A percentile compares a stretch with the other conserved stretches of the same genome.
Conservation (phyloP, 2,113 vertebrate genomes). For the Laticauda laticaudata region DNA sequence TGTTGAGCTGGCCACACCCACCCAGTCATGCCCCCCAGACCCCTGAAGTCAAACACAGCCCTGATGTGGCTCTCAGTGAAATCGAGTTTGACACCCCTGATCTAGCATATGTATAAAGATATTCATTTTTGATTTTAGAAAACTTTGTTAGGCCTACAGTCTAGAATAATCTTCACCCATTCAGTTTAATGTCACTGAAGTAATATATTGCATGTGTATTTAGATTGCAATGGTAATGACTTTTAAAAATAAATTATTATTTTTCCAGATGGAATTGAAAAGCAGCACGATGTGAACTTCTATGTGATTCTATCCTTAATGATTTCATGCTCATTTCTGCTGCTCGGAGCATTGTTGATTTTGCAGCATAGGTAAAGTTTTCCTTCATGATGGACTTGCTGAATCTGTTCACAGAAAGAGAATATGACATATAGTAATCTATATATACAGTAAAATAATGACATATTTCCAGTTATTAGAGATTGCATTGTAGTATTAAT, state of each 20-base stretch:
- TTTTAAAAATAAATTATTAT: conserved; percentile 32
- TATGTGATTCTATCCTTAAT: conserved; percentile 79
- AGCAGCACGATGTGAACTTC: conserved; percentile 67
- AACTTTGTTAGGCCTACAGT: too few relatives aligned
- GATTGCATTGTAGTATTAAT: not conserved
- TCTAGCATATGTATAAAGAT: not conserved
- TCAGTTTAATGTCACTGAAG: not conserved
- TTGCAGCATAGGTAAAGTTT: conserved; percentile 82
- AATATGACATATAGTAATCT: not conserved
- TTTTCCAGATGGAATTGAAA: conserved; percentile 69
- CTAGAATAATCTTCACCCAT: not conserved
- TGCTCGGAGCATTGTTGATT: conserved; percentile 80
- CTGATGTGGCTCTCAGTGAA: too few relatives aligned
- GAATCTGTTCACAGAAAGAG: not conserved
- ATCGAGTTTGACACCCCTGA: too few relatives aligned
- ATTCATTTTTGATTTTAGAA: not conserved
- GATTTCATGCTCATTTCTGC: conserved; percentile 75
- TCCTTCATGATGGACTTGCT: rapidly evolving
- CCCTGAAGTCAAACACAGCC: too few relatives aligned
- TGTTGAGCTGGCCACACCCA: too few relatives aligned
- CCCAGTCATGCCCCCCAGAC: too few relatives aligned
- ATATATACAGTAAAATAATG: not conserved
- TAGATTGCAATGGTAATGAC: conserved; percentile 14
- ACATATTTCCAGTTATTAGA: not conserved
- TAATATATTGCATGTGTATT: not conserved